Evolutionary conservation across 2,797 vertebrate species (phyloP).

Genomic region (Thalassophryne amazonica): DNA sequence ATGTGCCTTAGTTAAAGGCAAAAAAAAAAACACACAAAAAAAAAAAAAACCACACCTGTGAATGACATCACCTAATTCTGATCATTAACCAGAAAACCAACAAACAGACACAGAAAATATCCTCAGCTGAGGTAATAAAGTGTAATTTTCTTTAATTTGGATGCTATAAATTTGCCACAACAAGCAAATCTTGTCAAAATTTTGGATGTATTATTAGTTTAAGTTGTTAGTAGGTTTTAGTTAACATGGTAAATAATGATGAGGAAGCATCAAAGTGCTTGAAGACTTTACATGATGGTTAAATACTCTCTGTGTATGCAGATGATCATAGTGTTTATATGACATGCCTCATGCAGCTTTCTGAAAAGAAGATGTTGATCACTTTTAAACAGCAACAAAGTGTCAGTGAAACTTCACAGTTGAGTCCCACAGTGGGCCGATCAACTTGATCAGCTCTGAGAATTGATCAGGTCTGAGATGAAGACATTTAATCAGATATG

Average conservation of each 20-base stretch:
- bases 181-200: not conserved
- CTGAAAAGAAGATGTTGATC: slow-evolving; percentile 2
- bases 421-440: too few relatives aligned
- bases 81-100: too few relatives aligned
- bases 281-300: slow-evolving; percentile 27
- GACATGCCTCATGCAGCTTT: not conserved
- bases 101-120: too few relatives aligned
- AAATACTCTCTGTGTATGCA: slow-evolving; percentile 13
- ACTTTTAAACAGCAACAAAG: not conserved
- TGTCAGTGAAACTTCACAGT: too few relatives aligned
- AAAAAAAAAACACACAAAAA: too few relatives aligned
- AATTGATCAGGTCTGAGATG: too few relatives aligned
- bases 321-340: not conserved
- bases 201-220: not conserved
- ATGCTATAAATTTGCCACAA: not conserved
- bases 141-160: not conserved
- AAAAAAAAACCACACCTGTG: too few relatives aligned
- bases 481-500: slow-evolving; percentile 25
- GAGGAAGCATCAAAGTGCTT: slow-evolving; percentile 49
- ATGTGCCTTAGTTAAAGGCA: too few relatives aligned
- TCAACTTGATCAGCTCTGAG: too few relatives aligned
- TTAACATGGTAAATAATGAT: slow-evolving; percentile 26
- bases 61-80: too few relatives aligned
- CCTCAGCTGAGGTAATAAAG: too few relatives aligned
- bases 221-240: slow-evolving; percentile 1